phyloP scores from a whole-genome alignment of 2,888 invertebrate species.

The Pammene fasciana region DNA sequence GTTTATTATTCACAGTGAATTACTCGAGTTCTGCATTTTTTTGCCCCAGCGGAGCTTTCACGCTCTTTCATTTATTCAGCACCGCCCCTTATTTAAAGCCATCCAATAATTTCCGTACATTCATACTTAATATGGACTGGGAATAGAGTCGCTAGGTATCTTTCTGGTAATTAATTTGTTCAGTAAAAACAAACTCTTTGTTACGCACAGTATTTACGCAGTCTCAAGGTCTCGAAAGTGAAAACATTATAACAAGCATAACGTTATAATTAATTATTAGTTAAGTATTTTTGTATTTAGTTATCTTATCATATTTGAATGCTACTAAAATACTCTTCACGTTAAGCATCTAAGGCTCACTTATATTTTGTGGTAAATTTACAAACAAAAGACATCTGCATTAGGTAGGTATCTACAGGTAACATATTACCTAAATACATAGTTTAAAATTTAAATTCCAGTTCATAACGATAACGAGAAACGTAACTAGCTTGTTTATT shows the following conservation, averaged over 20 bases:
- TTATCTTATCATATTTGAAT: too few relatives aligned
- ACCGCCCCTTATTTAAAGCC: conserved; percentile 60
- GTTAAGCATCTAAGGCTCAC: neutral
- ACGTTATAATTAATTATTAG: neutral
- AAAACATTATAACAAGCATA: conserved; percentile 10
- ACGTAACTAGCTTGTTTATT: neutral
- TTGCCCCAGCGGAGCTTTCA: conserved; percentile 65
- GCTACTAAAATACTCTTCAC: too few relatives aligned
- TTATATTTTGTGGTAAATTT: neutral
- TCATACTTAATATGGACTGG: conserved; percentile 51
- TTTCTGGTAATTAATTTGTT: conserved; percentile 44
- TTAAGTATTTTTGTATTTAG: too few relatives aligned
- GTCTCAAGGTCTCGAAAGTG: conserved; percentile 22
- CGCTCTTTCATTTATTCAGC: conserved; percentile 73
- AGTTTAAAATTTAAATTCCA: too few relatives aligned
- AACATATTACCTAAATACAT: too few relatives aligned
- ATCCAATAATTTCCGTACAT: conserved; percentile 59
- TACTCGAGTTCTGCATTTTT: conserved; percentile 69
- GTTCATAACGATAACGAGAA: neutral
- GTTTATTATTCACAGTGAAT: conserved; percentile 78
- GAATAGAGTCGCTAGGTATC: conserved; percentile 46
- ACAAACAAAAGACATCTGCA: too few relatives aligned
- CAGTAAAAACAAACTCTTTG: conserved; percentile 31
- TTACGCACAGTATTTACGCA: conserved; percentile 20
- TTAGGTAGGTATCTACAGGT: too few relatives aligned